Base-by-base conservation (phyloP, 2,888 invertebrate genomes). In the Calliopum simillimum region DNA sequence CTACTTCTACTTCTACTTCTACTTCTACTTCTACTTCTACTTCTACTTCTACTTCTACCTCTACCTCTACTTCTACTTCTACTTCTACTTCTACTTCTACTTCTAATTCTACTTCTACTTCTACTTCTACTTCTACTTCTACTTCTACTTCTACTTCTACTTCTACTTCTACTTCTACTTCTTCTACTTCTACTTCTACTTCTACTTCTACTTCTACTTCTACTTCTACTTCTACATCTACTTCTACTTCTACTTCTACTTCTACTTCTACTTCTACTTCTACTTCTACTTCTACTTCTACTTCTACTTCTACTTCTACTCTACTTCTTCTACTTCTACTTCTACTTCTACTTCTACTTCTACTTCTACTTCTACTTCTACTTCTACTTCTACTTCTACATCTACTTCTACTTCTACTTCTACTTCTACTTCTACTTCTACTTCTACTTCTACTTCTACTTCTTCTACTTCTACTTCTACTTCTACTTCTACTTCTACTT, bases 1-100 rank as follows among this genome's bases (percentile, higher is more conserved):
- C 67, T 53, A 67, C 67, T 58, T 67, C 67, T 53, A 67, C 67
- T 58, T 67, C 67, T 53, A 67, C 67, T 58, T 62, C 68, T 56
- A 67, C 67, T 58, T 67, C 67, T 53, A 67, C 67, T 58, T 67
- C n/a, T n/a, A n/a, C n/a, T n/a, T n/a, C n/a, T n/a, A n/a, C n/a
- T n/a, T n/a, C n/a, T n/a, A n/a, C n/a, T n/a, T n/a, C n/a, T n/a
- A n/a, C n/a, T n/a, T n/a, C n/a, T n/a, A n/a, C n/a, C n/a, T n/a
- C n/a, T n/a, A 55, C 25, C 19, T 1, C 41, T 43, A 12, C 33
- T 59, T 14, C 13, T 8, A 33, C 33, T 33, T 41, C 21, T 33
- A 25, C 4, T 41, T 59, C 21, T 21, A 16, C 12, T 19, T 8
- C 21, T 19, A 14, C 59, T n/a, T n/a, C n/a, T n/a, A n/a, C n/a